Evolutionary conservation across 2,888 invertebrate genomes (phyloP), one percentile per base, ranked within the genome.

Genomic region (Drepanosiphum platanoidis): DNA sequence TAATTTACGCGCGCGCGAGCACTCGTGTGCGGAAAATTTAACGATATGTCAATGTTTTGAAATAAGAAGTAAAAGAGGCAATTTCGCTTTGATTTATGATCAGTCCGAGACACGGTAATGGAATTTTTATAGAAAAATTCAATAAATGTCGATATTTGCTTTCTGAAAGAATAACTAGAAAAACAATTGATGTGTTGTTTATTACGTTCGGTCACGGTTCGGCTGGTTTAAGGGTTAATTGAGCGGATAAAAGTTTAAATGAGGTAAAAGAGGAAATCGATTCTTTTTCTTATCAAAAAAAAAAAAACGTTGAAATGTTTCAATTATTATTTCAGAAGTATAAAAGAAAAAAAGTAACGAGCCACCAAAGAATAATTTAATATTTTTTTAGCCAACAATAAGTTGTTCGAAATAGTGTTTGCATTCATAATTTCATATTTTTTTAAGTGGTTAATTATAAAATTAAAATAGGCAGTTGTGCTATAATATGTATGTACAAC

Each of bases 141-240:
- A 34, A 34, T 22, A 36, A 52, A 52, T 32, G 9, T 9, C 32
- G 22, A 36, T 9, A 34, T 68, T 68, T 4, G 15, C 22, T 68
- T 36, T 66, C 9, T 9, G 36, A 68, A 5, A 13, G 15, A 42
- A 39, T 5, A 15, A 71, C n/a, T n/a, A 39, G 30, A 42, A 27
- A 34, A 77, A 27, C 4, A 5, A n/a, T 18, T 15, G 30, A 36
- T 11, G 30, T 27, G 30, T 27, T 36, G 9, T 22, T 70, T 72
- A 61, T 58, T 81, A 34, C 13, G 42, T 61, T 58, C 58, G 4
- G 71, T 61, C 30, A 71, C 39, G 61, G 81, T 39, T 18, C 70
- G 36, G 13, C 18, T 8, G 70, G 30, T n/a, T 71, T 30, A 30
- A 58, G 42, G 72, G 22, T 82, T 82, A 82, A 64, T 82, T 82